Conservation (phyloP, 2,888 invertebrate species). For the Mythimna vitellina region DNA sequence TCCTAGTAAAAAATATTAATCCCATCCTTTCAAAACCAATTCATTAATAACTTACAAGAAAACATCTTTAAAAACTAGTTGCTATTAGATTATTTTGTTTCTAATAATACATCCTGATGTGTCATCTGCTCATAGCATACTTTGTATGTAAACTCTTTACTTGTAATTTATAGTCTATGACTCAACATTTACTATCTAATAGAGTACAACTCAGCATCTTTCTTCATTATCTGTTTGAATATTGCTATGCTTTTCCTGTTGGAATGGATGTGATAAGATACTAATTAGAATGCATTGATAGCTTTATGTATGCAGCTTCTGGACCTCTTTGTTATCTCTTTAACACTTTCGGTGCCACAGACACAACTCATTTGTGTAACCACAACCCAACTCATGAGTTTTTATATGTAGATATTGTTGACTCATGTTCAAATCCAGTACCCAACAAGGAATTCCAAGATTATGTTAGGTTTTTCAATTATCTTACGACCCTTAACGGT, state of each 20-base stretch:
- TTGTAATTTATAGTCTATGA: constrained; percentile 23
- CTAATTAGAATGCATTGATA: background rate
- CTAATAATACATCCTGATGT: constrained; percentile 18
- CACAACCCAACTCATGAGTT: no score
- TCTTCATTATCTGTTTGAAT: background rate
- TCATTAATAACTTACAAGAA: constrained; percentile 2
- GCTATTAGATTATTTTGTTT: background rate
- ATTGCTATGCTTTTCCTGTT: constrained; percentile 7
- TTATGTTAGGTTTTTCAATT: no score
- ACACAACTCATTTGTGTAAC: no score
- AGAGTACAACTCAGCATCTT: constrained; percentile 12
- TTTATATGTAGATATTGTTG: no score
- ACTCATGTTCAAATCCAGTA: no score
- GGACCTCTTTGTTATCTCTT: no score
- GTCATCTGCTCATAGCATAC: constrained; percentile 22
- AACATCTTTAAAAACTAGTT: background rate
- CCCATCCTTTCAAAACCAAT: background rate
- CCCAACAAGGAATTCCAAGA: no score
- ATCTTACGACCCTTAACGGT: no score
- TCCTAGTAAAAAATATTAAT: constrained; percentile 10
- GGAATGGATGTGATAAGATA: background rate
- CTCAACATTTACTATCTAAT: constrained; percentile 34
- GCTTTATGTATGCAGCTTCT: no score
- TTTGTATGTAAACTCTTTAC: background rate
- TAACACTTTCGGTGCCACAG: no score